These are phyloP conservation scores for Colinus virginianus DNA, from an alignment of 2,113 vertebrate species.

Conservation along the genomic window DNA sequence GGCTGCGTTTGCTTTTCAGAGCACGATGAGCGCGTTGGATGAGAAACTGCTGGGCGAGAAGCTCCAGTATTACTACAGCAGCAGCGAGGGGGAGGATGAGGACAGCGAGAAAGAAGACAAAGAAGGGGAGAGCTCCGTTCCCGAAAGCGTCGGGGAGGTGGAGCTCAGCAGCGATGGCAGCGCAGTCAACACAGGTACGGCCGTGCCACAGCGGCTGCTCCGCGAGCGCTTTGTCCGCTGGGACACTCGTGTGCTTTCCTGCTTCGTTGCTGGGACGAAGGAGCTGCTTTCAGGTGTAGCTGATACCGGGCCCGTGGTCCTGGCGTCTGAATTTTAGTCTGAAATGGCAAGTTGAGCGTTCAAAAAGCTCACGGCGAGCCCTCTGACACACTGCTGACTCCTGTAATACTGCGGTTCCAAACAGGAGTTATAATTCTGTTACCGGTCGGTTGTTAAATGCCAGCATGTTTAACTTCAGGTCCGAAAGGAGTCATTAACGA, in stretches of 20 bases:
- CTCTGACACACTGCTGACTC: not conserved
- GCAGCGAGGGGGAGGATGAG: slow-evolving; percentile 95
- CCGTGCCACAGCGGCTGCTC: accelerated
- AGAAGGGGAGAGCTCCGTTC: slow-evolving; percentile 78
- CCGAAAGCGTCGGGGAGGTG: slow-evolving; percentile 70
- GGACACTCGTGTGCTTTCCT: not conserved
- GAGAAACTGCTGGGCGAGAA: slow-evolving; percentile 96
- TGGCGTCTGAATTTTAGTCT: too few relatives aligned
- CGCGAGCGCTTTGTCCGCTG: not conserved
- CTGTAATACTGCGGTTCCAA: not conserved
- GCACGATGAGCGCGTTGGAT: slow-evolving; percentile 91
- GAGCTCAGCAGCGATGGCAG: slow-evolving; percentile 88
- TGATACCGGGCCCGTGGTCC: too few relatives aligned
- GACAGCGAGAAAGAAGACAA: slow-evolving; percentile 91
- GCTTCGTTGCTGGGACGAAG: accelerated
- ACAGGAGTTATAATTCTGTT: not conserved
- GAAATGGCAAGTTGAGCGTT: not conserved
- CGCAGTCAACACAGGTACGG: slow-evolving; percentile 91
- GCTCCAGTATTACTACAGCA: slow-evolving; percentile 97
- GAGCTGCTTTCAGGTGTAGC: accelerated
- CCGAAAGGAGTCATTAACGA: slow-evolving; percentile 98
- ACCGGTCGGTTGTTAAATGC: accelerated
- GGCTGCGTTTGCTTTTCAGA: slow-evolving; percentile 7
- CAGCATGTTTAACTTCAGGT: slow-evolving; percentile 70
- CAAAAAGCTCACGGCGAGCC: not conserved